Evolutionary conservation across 1,140 invertebrate genomes (phyloP), one percentile per base, ranked within the genome.

Genomic region (Zaprionus kolodkinae): DNA sequence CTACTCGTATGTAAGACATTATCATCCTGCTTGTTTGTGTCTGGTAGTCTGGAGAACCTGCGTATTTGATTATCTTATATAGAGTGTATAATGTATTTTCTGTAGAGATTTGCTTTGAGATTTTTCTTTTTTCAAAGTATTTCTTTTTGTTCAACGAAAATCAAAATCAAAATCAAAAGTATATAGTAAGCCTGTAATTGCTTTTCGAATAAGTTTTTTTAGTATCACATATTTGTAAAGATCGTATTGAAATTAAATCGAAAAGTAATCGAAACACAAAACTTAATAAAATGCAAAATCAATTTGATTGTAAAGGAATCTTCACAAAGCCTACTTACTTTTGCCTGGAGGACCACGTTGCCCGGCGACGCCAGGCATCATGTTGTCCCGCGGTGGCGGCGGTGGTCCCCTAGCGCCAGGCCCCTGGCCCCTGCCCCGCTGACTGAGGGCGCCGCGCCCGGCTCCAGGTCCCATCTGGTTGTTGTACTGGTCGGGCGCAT

Each of bases 361-460:
- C 56, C 91, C 88, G 52, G 85, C 80, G 74, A 79, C 90, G 59
- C 91, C 91, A 50, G 91, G 87, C 89, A 92, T 91, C 80, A 94
- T 94, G 85, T 94, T 94, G 85, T 96, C 96, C 66, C 96, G 93
- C 0, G 96, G 96, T 1, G 96, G 97, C 30, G 96, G 96, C 30
- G 96, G 96, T 6, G 96, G 96, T 38, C 96, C 96, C 70, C 96
- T 93, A 1, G 96, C 96, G 15, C 96, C 94, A 40, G 94, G 96
- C 76, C 94, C 96, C 89, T 94, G 95, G 57, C 95, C 93, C 85
- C 91, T 93, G 91, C 90, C 92, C 81, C 87, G 89, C 63, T 91
- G 87, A 65, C 82, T 91, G n/a, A 83, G 67, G n/a, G 78, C 82
- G 60, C 91, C 89, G 60, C 81, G 80, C 40, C 71, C 87, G 59